A percentile compares a stretch with the other conserved stretches of the same genome.
These are phyloP conservation scores for Tokudaia muenninki DNA, from an alignment of 2,797 vertebrate species.

Conservation along the genomic window DNA sequence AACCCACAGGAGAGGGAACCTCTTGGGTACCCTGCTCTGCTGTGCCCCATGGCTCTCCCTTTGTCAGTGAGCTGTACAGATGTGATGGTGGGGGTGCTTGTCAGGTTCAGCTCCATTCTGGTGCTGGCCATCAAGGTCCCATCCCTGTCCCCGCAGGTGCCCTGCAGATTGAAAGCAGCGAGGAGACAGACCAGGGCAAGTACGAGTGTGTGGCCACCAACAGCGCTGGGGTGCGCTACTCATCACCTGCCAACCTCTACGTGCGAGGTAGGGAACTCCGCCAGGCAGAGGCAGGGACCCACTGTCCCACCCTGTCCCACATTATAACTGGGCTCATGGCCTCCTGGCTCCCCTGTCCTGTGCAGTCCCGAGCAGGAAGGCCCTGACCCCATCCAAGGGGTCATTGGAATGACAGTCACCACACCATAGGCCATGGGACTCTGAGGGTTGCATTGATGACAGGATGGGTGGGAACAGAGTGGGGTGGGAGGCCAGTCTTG, in stretches of 20 bases:
- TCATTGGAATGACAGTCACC: background rate
- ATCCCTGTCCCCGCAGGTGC: conserved; percentile 91
- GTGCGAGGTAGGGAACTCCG: conserved; percentile 99
- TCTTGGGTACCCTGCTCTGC: background rate
- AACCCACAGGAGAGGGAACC: background rate
- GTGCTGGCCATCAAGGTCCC: background rate
- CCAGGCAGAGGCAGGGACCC: conserved; percentile 73
- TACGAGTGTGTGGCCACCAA: conserved; percentile 99
- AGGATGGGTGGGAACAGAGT: background rate
- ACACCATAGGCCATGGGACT: background rate
- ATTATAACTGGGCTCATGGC: conserved; percentile 62
- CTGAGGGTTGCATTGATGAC: background rate
- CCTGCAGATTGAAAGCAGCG: conserved; percentile 99
- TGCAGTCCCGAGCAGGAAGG: conserved; percentile 68
- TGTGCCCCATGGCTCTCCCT: background rate
- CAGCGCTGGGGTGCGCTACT: conserved; percentile 98
- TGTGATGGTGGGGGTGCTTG: background rate
- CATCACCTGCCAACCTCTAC: conserved; percentile 99
- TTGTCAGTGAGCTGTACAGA: too few relatives aligned
- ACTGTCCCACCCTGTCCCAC: background rate
- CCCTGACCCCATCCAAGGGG: background rate
- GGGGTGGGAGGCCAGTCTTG: conserved; percentile 49
- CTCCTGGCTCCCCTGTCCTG: conserved; percentile 76
- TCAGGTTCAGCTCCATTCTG: background rate
- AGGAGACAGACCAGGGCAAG: conserved; percentile 99